phyloP scores from a whole-genome alignment of 2,113 vertebrate genomes.

The Oryzias melastigma region DNA sequence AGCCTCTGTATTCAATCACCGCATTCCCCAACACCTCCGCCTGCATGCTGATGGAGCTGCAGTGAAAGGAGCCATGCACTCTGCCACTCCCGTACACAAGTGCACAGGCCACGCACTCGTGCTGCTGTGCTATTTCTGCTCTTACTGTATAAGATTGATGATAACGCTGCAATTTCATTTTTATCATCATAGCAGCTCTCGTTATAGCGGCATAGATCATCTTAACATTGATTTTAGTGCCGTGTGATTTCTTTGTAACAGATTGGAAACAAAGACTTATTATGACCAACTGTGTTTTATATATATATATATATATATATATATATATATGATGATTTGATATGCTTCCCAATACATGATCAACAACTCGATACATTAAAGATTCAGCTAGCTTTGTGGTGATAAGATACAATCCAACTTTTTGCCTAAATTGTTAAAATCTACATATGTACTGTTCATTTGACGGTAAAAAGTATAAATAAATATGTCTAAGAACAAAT shows the following conservation, averaged over 20 bases:
- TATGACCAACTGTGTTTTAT: no score
- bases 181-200: not conserved
- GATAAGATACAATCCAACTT: no score
- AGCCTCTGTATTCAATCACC: constrained; percentile 90
- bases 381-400: no score
- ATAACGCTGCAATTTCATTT: not conserved
- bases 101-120: constrained; percentile 47
- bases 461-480: no score
- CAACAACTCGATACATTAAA: no score
- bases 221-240: not conserved
- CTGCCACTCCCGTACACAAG: constrained; percentile 68
- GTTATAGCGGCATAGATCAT: not conserved
- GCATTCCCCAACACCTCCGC: constrained; percentile 80
- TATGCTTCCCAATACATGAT: no score
- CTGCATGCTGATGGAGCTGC: constrained; percentile 88
- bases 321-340: no score
- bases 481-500: no score
- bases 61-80: constrained; percentile 88
- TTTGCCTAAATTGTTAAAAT: no score
- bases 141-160: not conserved
- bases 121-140: not conserved
- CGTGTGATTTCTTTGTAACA: not conserved
- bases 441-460: no score
- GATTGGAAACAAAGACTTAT: not conserved
- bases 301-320: no score